Evolutionary conservation across 2,888 invertebrate genomes (phyloP).

Genomic region (Machimus atricapillus): DNA sequence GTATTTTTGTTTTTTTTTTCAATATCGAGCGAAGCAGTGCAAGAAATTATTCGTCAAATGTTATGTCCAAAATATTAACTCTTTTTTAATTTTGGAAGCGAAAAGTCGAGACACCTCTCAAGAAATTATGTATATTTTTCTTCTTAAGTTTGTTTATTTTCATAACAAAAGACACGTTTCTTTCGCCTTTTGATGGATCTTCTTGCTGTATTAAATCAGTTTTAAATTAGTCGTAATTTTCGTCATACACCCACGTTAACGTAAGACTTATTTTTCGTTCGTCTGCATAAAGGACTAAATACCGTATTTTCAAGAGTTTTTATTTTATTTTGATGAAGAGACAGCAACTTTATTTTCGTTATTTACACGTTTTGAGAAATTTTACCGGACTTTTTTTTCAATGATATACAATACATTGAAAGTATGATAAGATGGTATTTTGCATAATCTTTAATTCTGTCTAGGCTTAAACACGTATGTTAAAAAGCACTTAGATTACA

Average conservation of each 20-base stretch:
- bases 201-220: slow-evolving; percentile 7
- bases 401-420: background rate
- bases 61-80: background rate
- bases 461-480: background rate
- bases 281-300: slow-evolving; percentile 2
- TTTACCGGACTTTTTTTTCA: background rate
- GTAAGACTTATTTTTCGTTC: background rate
- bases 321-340: slow-evolving; percentile 44
- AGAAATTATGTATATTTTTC: background rate
- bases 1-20: slow-evolving; percentile 36
- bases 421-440: background rate
- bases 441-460: background rate
- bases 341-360: slow-evolving; percentile 43
- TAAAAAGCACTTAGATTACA: background rate
- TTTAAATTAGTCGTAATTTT: slow-evolving; percentile 15
- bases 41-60: background rate
- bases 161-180: background rate
- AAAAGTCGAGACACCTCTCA: background rate
- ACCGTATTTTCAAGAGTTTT: slow-evolving; percentile 20
- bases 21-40: background rate
- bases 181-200: slow-evolving; percentile 8
- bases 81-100: background rate
- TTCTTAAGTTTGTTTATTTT: slow-evolving; percentile 1
- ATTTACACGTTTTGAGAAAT: background rate
- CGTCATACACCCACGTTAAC: background rate